Evolutionary conservation across 53 echinoderm and acorn worm species (phyloP).

Genomic region (Temnopleurus reevesii): DNA sequence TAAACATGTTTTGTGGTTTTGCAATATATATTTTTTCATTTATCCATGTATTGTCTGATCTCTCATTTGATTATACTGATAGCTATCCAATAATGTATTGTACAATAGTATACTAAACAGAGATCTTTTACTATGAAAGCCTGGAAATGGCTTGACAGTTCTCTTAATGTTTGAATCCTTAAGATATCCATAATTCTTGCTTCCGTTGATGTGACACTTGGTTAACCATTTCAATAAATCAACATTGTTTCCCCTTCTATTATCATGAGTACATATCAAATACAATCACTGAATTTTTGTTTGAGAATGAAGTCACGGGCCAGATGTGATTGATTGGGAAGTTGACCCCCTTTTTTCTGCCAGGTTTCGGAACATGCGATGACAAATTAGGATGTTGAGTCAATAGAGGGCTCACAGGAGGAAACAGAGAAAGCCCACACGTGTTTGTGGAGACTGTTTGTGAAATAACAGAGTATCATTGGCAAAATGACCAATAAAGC

Average conservation of each 20-base stretch:
- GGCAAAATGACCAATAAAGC: conserved; percentile 37
- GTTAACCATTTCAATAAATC: background rate
- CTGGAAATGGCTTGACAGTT: too few species aligned
- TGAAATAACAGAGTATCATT: conserved; percentile 44
- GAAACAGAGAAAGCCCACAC: conserved; percentile 1
- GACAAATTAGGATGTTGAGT: conserved; percentile 15
- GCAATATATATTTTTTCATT: too few species aligned
- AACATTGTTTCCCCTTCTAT: background rate
- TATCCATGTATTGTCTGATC: too few species aligned
- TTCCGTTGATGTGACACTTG: background rate
- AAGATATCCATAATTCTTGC: too few species aligned
- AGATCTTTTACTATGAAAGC: too few species aligned
- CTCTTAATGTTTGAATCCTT: background rate
- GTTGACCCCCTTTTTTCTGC: background rate
- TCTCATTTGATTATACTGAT: too few species aligned
- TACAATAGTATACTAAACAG: too few species aligned
- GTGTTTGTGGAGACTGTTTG: conserved; percentile 17
- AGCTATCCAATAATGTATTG: too few species aligned
- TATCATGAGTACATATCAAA: background rate
- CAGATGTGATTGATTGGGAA: background rate
- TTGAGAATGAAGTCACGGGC: background rate
- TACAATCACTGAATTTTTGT: background rate
- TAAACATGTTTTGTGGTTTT: too few species aligned
- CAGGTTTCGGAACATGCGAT: background rate
- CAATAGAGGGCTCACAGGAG: background rate